Conservation (phyloP, 2,113 vertebrate species). For the Polyodon spathula region DNA sequence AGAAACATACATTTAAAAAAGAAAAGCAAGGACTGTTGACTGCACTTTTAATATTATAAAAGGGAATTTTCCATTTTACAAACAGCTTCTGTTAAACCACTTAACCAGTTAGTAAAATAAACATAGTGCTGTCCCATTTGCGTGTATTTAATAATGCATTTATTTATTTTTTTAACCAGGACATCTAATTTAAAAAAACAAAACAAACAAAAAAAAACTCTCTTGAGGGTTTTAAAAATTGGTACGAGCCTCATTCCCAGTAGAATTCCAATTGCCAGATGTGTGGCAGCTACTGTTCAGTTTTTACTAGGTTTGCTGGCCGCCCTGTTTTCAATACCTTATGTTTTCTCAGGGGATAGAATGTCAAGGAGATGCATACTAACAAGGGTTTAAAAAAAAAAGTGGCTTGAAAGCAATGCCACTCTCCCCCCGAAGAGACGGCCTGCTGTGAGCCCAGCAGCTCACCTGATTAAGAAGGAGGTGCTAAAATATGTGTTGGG, state of each 20-base stretch:
- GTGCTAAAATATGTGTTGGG: conserved; percentile 53
- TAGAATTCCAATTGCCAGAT: not conserved
- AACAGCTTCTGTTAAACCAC: too few species aligned
- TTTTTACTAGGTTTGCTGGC: not conserved
- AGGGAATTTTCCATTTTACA: too few species aligned
- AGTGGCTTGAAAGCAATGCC: conserved; percentile 38
- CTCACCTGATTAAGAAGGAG: conserved; percentile 32
- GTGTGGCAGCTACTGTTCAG: not conserved
- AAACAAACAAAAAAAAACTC: not conserved
- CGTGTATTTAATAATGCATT: too few species aligned
- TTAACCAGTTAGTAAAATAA: too few species aligned
- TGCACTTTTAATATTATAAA: too few species aligned
- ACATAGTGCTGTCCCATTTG: too few species aligned
- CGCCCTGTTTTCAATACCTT: not conserved
- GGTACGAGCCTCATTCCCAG: not conserved
- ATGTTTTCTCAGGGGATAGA: not conserved
- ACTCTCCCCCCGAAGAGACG: conserved; percentile 32
- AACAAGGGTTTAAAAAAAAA: conserved; percentile 33
- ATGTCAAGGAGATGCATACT: conserved; percentile 17
- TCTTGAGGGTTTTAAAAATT: not conserved
- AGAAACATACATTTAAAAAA: too few species aligned
- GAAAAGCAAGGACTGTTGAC: too few species aligned
- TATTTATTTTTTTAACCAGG: too few species aligned
- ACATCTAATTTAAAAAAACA: too few species aligned
- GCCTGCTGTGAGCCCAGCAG: conserved; percentile 47